Base-by-base conservation (phyloP, 2,113 vertebrate genomes). In the Columbina picui region DNA sequence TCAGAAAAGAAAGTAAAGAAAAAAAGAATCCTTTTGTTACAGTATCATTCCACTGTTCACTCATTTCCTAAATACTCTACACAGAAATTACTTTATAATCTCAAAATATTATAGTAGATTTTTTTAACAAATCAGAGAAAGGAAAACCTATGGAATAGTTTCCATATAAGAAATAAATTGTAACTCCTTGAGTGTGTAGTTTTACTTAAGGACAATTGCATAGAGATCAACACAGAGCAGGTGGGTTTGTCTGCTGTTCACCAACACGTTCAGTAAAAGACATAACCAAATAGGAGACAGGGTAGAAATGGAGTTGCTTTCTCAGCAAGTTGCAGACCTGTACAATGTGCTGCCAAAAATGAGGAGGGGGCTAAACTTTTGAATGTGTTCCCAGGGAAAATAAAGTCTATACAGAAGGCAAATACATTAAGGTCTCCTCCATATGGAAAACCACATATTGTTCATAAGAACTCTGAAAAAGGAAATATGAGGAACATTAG, bases 221-320 rank as follows among this genome's bases (percentile, higher is more conserved):
- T 5, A 32, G 27, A 71, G 19, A 71, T 26, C 25, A 65, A 23
- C 14, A 56, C 19, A 7, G 23, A 71, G 18, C 16, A 53, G n/a
- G 23, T 23, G 6, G 15, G 6, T 39, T 76, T 83, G 16, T 36
- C 61, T 65, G 26, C 25, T 56, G 12, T 52, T 84, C 36, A 29
- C 23, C 68, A 76, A 14, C 14, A 11, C 71, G 71, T 87, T 63
- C 82, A 85, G 70, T 32, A 52, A 77, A 90, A 69, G 21, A 50
- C 32, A 7, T 12, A 60, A 57, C 45, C 26, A 38, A 52, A 52
- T 2, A 55, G 52, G 10, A 73, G 13, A 59, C 22, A 52, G 10
- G 2, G 4, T 32, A 25, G 61, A 85, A 83, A 43, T 11, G 18
- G 21, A 65, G n/a, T 20, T 0, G 0, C 13, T 83, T 52, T 52